These are phyloP conservation scores for Psilanteris sp. DNA, from an alignment of 1,140 invertebrate genomes.

Conservation along the genomic window DNA sequence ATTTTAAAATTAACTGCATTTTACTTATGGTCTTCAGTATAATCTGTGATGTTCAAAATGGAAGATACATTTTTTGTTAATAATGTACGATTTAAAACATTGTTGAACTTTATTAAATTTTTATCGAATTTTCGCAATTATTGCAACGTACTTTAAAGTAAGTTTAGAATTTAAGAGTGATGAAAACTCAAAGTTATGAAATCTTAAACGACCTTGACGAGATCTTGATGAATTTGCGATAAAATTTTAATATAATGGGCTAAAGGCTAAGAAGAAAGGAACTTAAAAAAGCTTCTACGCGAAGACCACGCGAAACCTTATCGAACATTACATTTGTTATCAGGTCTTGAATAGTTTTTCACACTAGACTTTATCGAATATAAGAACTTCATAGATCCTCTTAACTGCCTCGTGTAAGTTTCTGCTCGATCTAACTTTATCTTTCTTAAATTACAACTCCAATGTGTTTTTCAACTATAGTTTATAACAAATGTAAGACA, in stretches of 20 bases:
- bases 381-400: slow-evolving; percentile 43
- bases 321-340: slow-evolving; percentile 51
- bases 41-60: too few relatives aligned
- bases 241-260: slow-evolving; percentile 40
- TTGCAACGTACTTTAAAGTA: slow-evolving; percentile 6
- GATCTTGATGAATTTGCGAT: slow-evolving; percentile 41
- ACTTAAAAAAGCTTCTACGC: slow-evolving; percentile 21
- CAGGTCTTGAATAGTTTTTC: slow-evolving; percentile 45
- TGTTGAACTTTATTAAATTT: slow-evolving; percentile 2
- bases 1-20: too few relatives aligned
- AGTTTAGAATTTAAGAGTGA: slow-evolving; percentile 4
- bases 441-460: slow-evolving; percentile 33
- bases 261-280: slow-evolving; percentile 17
- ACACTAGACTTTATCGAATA: slow-evolving; percentile 50
- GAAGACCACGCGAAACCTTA: slow-evolving; percentile 29
- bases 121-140: slow-evolving; percentile 5
- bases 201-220: slow-evolving; percentile 38
- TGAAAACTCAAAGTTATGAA: slow-evolving; percentile 33
- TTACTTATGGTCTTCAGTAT: too few relatives aligned
- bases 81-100: slow-evolving; percentile 1
- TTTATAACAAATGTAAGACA: slow-evolving; percentile 9
- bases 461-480: slow-evolving; percentile 26
- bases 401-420: slow-evolving; percentile 41
- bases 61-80: too few relatives aligned
- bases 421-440: slow-evolving; percentile 40